Evolutionary conservation across 2,797 vertebrate genomes (phyloP), one percentile per base, ranked within the genome.

Genomic region (Cichlasoma orientale): DNA sequence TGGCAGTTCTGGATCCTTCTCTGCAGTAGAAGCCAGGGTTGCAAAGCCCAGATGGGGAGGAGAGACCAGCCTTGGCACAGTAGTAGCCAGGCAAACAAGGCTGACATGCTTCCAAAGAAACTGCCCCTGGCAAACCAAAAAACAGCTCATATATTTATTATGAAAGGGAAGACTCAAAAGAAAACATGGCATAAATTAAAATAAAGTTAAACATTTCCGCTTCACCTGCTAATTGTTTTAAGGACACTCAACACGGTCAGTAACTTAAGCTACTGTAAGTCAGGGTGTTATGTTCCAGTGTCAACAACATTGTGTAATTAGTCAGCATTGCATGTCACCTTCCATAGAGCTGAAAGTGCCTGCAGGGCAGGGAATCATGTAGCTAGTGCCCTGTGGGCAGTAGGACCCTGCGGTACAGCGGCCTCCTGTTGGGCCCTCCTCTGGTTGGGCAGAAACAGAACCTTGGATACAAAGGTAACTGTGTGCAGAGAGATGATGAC

Each of bases 21-120:
- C 63, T 79, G 78, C 97, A 98, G 90, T 95, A 97, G 82, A 95
- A 95, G 1, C 97, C 96, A 0, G 96, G 79, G 71, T 81, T 84
- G 84, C 97, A 97, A 4, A 50, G 93, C 1, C 97, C 96, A 1
- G 95, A 96, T 0, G 97, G 96, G 19, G 87, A 83, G 0, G 86
- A 92, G 27, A 97, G 95, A 3, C 97, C 97, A 86, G 63, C 47
- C 47, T 92, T 80, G 19, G 94, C 93, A 56, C 97, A 99, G 89
- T 96, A 97, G 78, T 90, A 90, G 7, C 97, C 97, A 87, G 90
- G 79, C 29, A 80, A 74, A 82, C 97, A 98, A 0, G 92, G 87
- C 50, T 95, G 96, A 90, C 97, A 98, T 21, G 93, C 95, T 0
- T 91, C 84, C 44, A 36, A 58, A 33, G 95, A 96, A 78, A 83